Conservation (phyloP, 1,140 invertebrate genomes). For the Caenorhabditis inopinata region DNA sequence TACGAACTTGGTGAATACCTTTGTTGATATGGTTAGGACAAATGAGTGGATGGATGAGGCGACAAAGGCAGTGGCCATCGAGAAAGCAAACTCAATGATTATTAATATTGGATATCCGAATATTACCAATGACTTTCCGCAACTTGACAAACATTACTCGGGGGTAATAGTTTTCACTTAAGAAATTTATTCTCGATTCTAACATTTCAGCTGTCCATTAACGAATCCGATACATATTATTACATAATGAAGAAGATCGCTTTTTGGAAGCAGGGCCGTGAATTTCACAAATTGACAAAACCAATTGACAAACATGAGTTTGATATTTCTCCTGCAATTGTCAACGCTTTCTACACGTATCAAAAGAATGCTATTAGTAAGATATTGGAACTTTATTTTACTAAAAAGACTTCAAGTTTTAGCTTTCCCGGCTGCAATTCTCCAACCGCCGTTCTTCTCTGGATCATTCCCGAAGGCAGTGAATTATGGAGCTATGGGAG, state of each 20-base stretch:
- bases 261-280: constrained; percentile 68
- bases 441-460: constrained; percentile 73
- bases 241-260: constrained; percentile 68
- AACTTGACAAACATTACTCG: constrained; percentile 69
- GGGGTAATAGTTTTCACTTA: too few relatives aligned
- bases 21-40: constrained; percentile 79
- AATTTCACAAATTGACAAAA: constrained; percentile 69
- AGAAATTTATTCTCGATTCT: too few relatives aligned
- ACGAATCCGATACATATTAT: constrained; percentile 68
- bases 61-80: constrained; percentile 78
- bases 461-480: constrained; percentile 71
- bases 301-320: constrained; percentile 69
- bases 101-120: constrained; percentile 70
- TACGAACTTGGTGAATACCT: constrained; percentile 78
- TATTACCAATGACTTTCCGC: constrained; percentile 70
- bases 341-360: constrained; percentile 73
- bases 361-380: constrained; percentile 73
- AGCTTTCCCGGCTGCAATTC: constrained; percentile 74
- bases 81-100: constrained; percentile 69
- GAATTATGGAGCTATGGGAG: constrained; percentile 64
- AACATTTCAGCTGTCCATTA: constrained; percentile 63
- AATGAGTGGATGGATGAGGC: constrained; percentile 87
- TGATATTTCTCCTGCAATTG: constrained; percentile 69
- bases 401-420: constrained; percentile 38
- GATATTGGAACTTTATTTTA: too few relatives aligned